phyloP scores from a whole-genome alignment of 2,797 vertebrate genomes.

The Rhynchotus rufescens region DNA sequence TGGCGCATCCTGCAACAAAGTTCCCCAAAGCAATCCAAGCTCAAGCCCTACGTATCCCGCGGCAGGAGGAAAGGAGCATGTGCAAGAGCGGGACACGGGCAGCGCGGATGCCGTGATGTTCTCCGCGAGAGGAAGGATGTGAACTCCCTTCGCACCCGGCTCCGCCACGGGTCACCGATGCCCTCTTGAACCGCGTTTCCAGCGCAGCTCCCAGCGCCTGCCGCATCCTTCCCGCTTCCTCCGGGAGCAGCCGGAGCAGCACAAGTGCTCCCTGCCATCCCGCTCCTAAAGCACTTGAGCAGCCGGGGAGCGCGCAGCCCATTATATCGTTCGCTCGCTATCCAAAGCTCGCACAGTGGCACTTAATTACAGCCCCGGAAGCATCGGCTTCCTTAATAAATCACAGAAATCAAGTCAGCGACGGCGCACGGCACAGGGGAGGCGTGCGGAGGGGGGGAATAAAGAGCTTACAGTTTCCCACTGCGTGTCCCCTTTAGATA shows the following conservation, averaged over 20 bases:
- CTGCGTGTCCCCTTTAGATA: slow-evolving; percentile 66
- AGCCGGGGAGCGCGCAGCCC: slow-evolving; percentile 1
- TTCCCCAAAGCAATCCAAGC: fast-evolving
- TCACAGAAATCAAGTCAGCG: slow-evolving; percentile 64
- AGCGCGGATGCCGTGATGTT: background rate
- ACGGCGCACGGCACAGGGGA: slow-evolving; percentile 32
- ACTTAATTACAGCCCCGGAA: slow-evolving; percentile 71
- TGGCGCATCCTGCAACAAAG: too few species aligned
- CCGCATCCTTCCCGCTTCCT: fast-evolving
- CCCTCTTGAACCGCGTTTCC: background rate
- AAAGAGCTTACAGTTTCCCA: slow-evolving; percentile 69
- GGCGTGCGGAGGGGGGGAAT: slow-evolving; percentile 3
- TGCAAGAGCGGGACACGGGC: background rate
- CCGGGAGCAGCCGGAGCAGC: background rate
- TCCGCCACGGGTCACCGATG: background rate
- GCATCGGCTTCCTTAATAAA: slow-evolving; percentile 57
- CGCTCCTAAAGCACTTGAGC: slow-evolving; percentile 36
- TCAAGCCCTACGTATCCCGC: background rate
- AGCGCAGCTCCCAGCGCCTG: fast-evolving
- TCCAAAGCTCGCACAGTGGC: slow-evolving; percentile 63
- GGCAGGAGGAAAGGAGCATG: fast-evolving
- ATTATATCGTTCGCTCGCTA: slow-evolving; percentile 47
- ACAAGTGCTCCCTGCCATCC: background rate
- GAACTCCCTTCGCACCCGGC: background rate
- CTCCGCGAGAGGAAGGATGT: background rate